Percentiles rank a stretch among this genome's conserved stretches.
Evolutionary conservation across 2,113 vertebrate genomes (phyloP).

Genomic region (Dicentrarchus labrax): DNA sequence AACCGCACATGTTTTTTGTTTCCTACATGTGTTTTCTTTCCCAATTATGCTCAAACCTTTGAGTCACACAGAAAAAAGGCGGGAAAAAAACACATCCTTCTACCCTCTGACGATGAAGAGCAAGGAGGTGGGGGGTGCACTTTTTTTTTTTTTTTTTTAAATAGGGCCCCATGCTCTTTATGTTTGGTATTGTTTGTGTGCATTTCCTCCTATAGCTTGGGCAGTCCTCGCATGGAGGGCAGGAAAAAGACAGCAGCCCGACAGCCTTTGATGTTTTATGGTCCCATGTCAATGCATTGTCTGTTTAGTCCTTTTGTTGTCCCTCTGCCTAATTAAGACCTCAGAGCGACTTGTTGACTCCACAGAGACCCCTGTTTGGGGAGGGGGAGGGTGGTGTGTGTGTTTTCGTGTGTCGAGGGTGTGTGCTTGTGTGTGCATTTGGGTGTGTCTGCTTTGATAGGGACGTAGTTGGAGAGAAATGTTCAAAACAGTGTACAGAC

Average conservation of each 20-base stretch:
- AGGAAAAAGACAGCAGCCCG: slow-evolving; percentile 56
- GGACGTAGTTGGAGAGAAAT: background rate
- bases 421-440: slow-evolving; percentile 15
- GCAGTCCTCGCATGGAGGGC: slow-evolving; percentile 41
- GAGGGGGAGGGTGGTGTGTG: slow-evolving; percentile 29
- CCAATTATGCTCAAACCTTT: slow-evolving; percentile 65
- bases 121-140: slow-evolving; percentile 6
- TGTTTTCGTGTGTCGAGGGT: slow-evolving; percentile 45
- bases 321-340: slow-evolving; percentile 82
- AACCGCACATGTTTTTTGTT: slow-evolving; percentile 75
- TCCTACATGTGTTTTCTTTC: slow-evolving; percentile 76
- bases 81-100: slow-evolving; percentile 37
- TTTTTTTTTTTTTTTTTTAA: slow-evolving; percentile 24
- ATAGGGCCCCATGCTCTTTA: slow-evolving; percentile 60
- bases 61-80: slow-evolving; percentile 28
- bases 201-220: slow-evolving; percentile 72
- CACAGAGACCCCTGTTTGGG: slow-evolving; percentile 73
- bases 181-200: slow-evolving; percentile 73
- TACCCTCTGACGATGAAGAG: slow-evolving; percentile 31
- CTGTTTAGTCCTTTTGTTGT: slow-evolving; percentile 80
- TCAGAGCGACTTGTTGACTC: slow-evolving; percentile 82
- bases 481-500: slow-evolving; percentile 47
- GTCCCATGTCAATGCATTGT: slow-evolving; percentile 77
- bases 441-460: slow-evolving; percentile 55
- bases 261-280: slow-evolving; percentile 82